A percentile compares a stretch with the other conserved stretches of the same genome.
Evolutionary conservation across 2,797 vertebrate species (phyloP).

Genomic region (Diplodus puntazzo): DNA sequence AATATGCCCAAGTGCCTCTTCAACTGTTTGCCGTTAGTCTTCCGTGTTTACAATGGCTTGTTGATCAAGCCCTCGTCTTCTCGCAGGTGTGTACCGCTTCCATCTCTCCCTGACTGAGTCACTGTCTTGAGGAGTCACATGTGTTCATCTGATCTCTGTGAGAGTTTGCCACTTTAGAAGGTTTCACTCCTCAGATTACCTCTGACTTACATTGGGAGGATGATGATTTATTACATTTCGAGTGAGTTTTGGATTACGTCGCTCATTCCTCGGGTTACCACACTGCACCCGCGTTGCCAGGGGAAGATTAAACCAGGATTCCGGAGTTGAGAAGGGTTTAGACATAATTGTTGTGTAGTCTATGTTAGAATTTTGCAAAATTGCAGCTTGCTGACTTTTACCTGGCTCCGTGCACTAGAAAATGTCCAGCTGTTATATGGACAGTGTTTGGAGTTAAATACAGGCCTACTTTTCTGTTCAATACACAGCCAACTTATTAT

Average conservation of each 20-base stretch:
- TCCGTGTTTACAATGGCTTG: constrained; percentile 2
- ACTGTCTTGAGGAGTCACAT: constrained; percentile 42
- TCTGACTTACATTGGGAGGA: constrained; percentile 36
- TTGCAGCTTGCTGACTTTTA: constrained; percentile 19
- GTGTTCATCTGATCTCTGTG: constrained; percentile 72
- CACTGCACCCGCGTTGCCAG: constrained; percentile 7
- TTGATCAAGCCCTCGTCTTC: constrained; percentile 17
- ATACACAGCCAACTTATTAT: background rate
- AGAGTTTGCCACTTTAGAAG: constrained; percentile 61
- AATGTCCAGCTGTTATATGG: background rate
- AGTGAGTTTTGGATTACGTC: constrained; percentile 46
- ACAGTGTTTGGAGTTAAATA: background rate
- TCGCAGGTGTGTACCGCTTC: constrained; percentile 34
- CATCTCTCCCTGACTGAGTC: constrained; percentile 52
- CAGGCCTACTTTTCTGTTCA: background rate
- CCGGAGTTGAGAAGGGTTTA: constrained; percentile 24
- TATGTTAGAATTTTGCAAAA: background rate
- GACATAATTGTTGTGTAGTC: constrained; percentile 10
- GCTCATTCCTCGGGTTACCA: constrained; percentile 19
- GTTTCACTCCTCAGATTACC: constrained; percentile 72
- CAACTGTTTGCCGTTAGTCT: constrained; percentile 9
- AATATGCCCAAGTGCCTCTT: constrained; percentile 29
- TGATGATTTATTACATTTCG: constrained; percentile 51
- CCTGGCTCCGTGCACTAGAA: constrained; percentile 13
- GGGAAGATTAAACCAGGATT: constrained; percentile 19